These are phyloP conservation scores for Clusia tigrina DNA, from an alignment of 2,888 invertebrate species.

Conservation along the genomic window DNA sequence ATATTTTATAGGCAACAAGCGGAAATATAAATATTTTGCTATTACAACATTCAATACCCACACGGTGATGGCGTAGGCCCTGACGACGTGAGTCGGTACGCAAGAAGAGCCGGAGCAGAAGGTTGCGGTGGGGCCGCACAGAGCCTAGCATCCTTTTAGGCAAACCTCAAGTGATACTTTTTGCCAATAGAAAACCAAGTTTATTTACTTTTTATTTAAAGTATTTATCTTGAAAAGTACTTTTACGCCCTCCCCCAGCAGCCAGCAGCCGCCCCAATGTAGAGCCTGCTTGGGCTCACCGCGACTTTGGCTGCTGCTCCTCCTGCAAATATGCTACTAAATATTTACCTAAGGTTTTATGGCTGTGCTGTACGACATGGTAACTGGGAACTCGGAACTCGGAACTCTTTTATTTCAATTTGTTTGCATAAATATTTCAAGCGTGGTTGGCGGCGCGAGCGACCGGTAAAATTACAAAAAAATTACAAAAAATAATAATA, in stretches of 20 bases:
- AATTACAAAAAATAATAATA: slow-evolving; percentile 48
- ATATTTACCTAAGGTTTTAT: slow-evolving; percentile 47
- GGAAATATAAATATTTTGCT: slow-evolving; percentile 12
- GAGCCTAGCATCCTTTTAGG: slow-evolving; percentile 4
- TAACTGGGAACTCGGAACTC: slow-evolving; percentile 19
- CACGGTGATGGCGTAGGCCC: background rate
- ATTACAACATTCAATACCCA: slow-evolving; percentile 1
- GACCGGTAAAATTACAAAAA: slow-evolving; percentile 34
- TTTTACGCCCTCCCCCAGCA: slow-evolving; percentile 3
- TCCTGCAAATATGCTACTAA: slow-evolving; percentile 30
- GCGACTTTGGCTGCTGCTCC: slow-evolving; percentile 12
- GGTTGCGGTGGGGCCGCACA: background rate
- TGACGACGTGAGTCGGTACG: background rate
- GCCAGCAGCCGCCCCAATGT: background rate
- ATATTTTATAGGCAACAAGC: background rate
- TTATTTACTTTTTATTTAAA: slow-evolving; percentile 46
- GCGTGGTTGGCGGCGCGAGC: slow-evolving; percentile 23
- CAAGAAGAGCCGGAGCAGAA: background rate
- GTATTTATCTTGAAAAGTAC: slow-evolving; percentile 37
- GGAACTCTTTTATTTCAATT: slow-evolving; percentile 58
- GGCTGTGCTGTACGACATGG: slow-evolving; percentile 37
- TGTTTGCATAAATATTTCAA: slow-evolving; percentile 60
- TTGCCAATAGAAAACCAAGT: slow-evolving; percentile 16
- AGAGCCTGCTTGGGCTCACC: background rate
- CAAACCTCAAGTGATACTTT: slow-evolving; percentile 11